Evolutionary conservation across 2,797 vertebrate genomes (phyloP).

Genomic region (Philypnodon macrostomus): DNA sequence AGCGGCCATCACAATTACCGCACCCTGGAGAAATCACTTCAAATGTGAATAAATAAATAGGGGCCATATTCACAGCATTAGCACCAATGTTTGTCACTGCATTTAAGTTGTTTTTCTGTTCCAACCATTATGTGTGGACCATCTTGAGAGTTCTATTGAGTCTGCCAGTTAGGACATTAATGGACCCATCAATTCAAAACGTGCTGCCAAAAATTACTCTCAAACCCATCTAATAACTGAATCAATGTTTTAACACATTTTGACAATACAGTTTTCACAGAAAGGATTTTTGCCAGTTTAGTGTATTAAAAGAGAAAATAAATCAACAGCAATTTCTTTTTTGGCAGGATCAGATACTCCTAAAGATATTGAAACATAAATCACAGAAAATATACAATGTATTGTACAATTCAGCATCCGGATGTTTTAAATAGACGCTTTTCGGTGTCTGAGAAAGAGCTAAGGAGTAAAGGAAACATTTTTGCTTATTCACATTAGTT

Average conservation of each 20-base stretch:
- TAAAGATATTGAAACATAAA: conserved; percentile 29
- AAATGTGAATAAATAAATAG: conserved; percentile 24
- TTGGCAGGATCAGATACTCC: conserved; percentile 25
- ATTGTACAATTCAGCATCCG: conserved; percentile 33
- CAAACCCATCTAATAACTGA: conserved; percentile 23
- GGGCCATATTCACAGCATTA: conserved; percentile 22
- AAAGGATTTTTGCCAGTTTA: conserved; percentile 13
- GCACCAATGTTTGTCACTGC: conserved; percentile 14
- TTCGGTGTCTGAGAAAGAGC: conserved; percentile 25
- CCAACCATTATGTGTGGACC: conserved; percentile 12
- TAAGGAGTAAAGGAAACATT: conserved; percentile 5
- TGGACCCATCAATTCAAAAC: conserved; percentile 23
- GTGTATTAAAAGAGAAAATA: conserved; percentile 28
- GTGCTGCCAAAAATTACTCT: conserved; percentile 20
- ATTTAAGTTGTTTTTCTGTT: conserved; percentile 23
- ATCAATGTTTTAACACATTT: conserved; percentile 12
- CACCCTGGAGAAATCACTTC: conserved; percentile 42
- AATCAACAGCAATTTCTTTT: conserved; percentile 22
- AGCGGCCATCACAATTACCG: conserved; percentile 40
- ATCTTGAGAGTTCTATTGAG: conserved; percentile 18
- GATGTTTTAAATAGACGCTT: conserved; percentile 31
- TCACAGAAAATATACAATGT: conserved; percentile 16
- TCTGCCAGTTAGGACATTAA: conserved; percentile 42
- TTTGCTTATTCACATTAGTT: too few relatives aligned
- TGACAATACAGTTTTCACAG: conserved; percentile 22